These are phyloP conservation scores for Myrmecophaga tridactyla DNA, from an alignment of 2,113 vertebrate genomes.

Conservation along the genomic window DNA sequence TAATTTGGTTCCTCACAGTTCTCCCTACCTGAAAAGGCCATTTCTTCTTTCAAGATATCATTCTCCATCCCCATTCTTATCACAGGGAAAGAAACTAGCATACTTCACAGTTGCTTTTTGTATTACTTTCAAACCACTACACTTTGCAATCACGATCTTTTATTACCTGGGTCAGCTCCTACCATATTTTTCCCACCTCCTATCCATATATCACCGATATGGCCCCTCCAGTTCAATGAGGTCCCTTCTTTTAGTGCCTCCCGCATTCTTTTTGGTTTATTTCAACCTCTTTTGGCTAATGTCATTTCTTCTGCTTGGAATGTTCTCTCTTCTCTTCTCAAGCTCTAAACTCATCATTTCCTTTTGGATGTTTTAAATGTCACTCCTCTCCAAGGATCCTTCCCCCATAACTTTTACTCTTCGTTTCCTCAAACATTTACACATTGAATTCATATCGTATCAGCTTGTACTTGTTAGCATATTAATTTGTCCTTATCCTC, in stretches of 20 bases:
- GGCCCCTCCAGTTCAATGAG: background rate
- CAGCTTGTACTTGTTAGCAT: background rate
- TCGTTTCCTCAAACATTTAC: background rate
- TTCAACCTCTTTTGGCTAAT: background rate
- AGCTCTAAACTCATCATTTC: background rate
- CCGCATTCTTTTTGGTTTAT: background rate
- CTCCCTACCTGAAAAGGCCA: background rate
- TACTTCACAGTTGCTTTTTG: background rate
- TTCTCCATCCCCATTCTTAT: background rate
- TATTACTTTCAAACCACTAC: background rate
- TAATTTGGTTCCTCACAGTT: background rate
- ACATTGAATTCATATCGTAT: background rate
- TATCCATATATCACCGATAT: background rate
- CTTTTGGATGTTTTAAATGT: background rate
- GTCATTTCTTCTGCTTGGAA: background rate
- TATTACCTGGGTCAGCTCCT: background rate
- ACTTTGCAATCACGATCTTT: background rate
- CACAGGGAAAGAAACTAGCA: background rate
- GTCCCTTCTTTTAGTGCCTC: background rate
- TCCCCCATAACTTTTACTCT: background rate
- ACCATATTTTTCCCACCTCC: background rate
- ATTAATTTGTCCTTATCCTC: background rate
- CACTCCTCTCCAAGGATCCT: background rate
- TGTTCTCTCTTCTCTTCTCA: background rate
- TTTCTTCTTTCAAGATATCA: background rate